Base-by-base conservation (phyloP, 2,797 vertebrate species). In the Gouania willdenowi region DNA sequence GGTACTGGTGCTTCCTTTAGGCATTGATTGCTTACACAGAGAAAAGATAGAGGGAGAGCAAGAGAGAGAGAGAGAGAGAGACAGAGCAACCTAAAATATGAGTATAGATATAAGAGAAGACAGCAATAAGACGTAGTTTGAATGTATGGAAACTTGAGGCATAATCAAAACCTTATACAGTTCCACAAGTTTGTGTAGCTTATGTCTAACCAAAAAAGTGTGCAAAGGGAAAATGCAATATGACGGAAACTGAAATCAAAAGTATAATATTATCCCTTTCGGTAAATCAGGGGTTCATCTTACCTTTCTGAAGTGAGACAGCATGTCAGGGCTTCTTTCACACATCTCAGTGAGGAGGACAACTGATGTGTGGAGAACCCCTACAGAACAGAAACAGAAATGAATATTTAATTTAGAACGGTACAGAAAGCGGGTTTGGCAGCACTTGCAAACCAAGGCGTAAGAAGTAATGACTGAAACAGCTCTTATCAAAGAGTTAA, bases 281-380 rank as follows among this genome's bases (percentile, higher is more conserved):
- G 31, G 3, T 44, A 5, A 11, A 20, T 71, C 32, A n/a, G n/a
- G n/a, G 20, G 27, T 36, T 54, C 77, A 33, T n/a, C n/a, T n/a
- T 91, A 98, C 97, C 93, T 99, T 99, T 89, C 96, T 91, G 78
- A 99, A 99, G 77, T 99, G 97, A 54, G 94, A 86, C 41, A 99
- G 90, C 95, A 97, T 99, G 82, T 98, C 97, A 32, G 95, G 96
- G 84, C 95, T 99, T 85, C 97, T 90, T 85, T 99, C 97, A 80
- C 96, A 99, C 97, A 99, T 99, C 84, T 99, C 97, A 57, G 97
- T 99, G 75, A 99, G 94, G 29, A 99, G 93, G 60, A 99, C 97
- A 57, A 98, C 97, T 20, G 96, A 98, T 37, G 97, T 99, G 68
- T 99, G 96, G 71, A 99, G 93, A 82, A 99, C 97, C 80, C 96